Conservation (phyloP, 2,113 vertebrate genomes). For the Sarotherodon lohbergeri region DNA sequence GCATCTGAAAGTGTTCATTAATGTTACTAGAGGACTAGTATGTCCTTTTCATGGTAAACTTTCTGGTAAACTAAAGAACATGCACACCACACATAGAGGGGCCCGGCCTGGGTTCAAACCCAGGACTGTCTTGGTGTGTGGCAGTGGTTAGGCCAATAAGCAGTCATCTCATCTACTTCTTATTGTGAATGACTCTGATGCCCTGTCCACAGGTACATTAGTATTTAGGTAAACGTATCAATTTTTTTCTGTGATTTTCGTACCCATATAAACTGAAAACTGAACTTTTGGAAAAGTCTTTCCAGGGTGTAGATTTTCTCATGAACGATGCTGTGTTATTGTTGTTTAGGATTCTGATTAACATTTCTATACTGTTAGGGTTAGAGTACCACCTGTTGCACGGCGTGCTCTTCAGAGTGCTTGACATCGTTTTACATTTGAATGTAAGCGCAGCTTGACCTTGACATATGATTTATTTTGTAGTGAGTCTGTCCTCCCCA, state of each 20-base stretch:
- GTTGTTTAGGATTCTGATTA: background rate
- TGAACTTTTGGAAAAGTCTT: background rate
- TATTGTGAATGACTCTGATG: background rate
- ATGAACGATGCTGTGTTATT: rapidly evolving
- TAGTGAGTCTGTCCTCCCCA: background rate
- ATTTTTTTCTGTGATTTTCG: rapidly evolving
- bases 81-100: background rate
- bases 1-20: background rate
- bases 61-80: background rate
- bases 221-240: background rate
- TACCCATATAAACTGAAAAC: background rate
- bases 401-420: background rate
- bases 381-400: background rate
- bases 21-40: background rate
- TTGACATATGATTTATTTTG: background rate
- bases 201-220: rapidly evolving
- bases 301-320: background rate
- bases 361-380: background rate
- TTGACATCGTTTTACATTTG: background rate
- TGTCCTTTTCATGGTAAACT: background rate
- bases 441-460: background rate
- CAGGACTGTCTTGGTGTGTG: rapidly evolving
- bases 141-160: background rate
- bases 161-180: background rate
- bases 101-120: background rate